phyloP scores from a whole-genome alignment of 2,888 invertebrate species.

The Eudemis profundana region DNA sequence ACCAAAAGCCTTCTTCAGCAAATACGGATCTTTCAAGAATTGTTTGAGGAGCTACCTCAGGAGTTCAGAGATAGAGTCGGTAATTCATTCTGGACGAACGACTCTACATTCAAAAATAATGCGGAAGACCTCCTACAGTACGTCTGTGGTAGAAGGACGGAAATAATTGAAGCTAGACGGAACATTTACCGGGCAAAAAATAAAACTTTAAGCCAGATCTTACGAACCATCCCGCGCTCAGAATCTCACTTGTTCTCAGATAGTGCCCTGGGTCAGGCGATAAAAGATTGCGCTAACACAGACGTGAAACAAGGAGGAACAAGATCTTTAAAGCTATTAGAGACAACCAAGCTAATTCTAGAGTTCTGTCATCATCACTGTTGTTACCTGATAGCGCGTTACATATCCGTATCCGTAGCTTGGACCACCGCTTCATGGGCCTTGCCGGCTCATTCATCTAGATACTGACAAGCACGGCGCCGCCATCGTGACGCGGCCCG shows the following conservation, averaged over 20 bases:
- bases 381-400: too few relatives aligned
- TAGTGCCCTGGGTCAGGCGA: not conserved
- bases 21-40: not conserved
- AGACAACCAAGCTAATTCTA: too few relatives aligned
- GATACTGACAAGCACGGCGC: too few relatives aligned
- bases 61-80: not conserved
- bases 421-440: too few relatives aligned
- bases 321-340: too few relatives aligned
- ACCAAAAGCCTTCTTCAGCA: slow-evolving; percentile 12
- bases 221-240: slow-evolving; percentile 35
- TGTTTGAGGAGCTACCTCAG: not conserved
- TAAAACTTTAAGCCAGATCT: too few relatives aligned
- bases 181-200: slow-evolving; percentile 28
- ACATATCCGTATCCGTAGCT: too few relatives aligned
- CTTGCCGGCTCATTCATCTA: too few relatives aligned
- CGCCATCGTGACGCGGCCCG: too few relatives aligned
- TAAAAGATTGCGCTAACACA: slow-evolving; percentile 10
- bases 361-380: too few relatives aligned
- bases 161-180: slow-evolving; percentile 30
- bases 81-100: slow-evolving; percentile 7
- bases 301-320: too few relatives aligned
- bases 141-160: slow-evolving; percentile 27
- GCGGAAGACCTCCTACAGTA: slow-evolving; percentile 23
- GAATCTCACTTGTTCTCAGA: slow-evolving; percentile 33
- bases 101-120: slow-evolving; percentile 8